Evolutionary conservation across 1,140 invertebrate genomes (phyloP), one percentile per base, ranked within the genome.

Genomic region (Heliconius hewitsoni): DNA sequence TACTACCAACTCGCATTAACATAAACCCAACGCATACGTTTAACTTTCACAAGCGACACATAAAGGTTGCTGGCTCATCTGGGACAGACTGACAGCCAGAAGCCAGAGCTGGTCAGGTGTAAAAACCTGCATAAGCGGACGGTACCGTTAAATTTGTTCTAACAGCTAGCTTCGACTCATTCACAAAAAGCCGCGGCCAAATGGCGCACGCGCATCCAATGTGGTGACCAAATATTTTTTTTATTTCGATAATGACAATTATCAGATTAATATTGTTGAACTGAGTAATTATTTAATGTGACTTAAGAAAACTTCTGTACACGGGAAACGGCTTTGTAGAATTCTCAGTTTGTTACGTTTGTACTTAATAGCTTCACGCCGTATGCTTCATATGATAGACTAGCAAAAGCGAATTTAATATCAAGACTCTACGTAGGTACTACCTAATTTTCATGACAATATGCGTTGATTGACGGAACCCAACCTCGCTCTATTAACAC

Each of bases 91-190:
- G 82, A 83, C 79, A 75, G 76, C 74, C 83, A 83, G 83, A 87
- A 86, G 55, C 55, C 55, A 57, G 55, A 57, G 81, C 84, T 80
- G 83, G 84, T 83, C 85, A 89, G 85, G 85, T 87, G 83, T 80
- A 85, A 85, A 84, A 88, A 86, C 75, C 74, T 83, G 83, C 81
- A 87, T 75, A 85, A 85, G 81, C 82, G 81, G 83, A 78, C 72
- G 66, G 84, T 91, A 87, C 91, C 91, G 91, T 93, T 93, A 93
- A 90, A 91, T 91, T 90, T 90, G 89, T 85, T 90, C 90, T 89
- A 89, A 83, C 82, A 83, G 81, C 84, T 86, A 87, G 42, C 85
- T 84, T 83, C 85, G 83, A 83, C 81, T 86, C 91, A 93, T 93
- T 91, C 86, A 93, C 86, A 91, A 90, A 92, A 91, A 92, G 87